Base-by-base conservation (phyloP, 2,797 vertebrate species). In the Lepus townsendii region DNA sequence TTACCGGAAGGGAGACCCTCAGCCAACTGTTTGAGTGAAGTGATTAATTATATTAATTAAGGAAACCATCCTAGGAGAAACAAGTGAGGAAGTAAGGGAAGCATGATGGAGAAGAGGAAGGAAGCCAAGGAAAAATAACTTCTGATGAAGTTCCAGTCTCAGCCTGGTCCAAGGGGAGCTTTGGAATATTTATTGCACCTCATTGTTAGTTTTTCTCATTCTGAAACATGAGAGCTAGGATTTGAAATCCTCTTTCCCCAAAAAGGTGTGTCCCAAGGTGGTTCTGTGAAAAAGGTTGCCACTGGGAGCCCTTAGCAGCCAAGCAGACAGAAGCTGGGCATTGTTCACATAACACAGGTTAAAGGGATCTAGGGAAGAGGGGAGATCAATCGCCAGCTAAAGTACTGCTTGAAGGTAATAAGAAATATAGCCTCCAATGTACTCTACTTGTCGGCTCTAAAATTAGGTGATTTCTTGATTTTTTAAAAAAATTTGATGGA, bases 11-110 rank as follows among this genome's bases (percentile, higher is more conserved):
- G 71, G 73, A 80, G 42, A 65, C 72, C 66, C 73, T 35, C 20
- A 76, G 42, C 47, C 32, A 63, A 60, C 1, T 62, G 32, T 91
- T 80, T 85, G 76, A 93, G 63, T 90, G 82, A 72, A 26, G 30
- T 80, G 82, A 82, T 71, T 66, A 32, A 10, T 73, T 89, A 71
- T 77, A 82, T 71, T 66, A 32, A 10, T 73, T 89, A 71, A 86
- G 54, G 54, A 94, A 88, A 72, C 22, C 2, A 16, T 82, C 83
- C n/a, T 22, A 32, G 54, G 75, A 79, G 85, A 92, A 89, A 54
- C 12, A 66, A 42, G 35, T 60, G 50, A 76, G 75, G 42, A 83
- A 50, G 26, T 50, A 10, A 2, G 57, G 47, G 27, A 79, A 84
- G 52, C 26, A 83, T 27, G 27, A 9, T 47, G 83, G 50, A 24